These are phyloP conservation scores for Xestia sexstrigata DNA, from an alignment of 2,888 invertebrate species.

Conservation along the genomic window DNA sequence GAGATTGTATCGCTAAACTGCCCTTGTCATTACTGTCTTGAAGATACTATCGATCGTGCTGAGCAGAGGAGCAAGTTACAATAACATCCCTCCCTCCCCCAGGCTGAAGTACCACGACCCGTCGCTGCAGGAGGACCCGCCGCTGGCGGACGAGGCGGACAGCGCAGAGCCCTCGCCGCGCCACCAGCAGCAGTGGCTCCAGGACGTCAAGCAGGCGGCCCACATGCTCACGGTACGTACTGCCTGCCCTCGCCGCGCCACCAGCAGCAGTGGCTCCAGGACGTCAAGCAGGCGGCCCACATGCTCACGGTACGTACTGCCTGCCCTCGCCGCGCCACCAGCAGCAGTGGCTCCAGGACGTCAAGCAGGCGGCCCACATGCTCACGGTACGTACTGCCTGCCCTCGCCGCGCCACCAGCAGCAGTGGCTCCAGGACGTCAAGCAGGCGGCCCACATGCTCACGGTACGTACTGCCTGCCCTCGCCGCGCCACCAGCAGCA, in stretches of 20 bases:
- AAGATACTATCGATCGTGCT: background rate
- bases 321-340: constrained; percentile 78
- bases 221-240: constrained; percentile 66
- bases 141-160: constrained; percentile 75
- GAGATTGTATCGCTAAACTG: too few relatives aligned
- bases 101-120: constrained; percentile 93
- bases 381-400: constrained; percentile 16
- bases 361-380: constrained; percentile 3
- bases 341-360: too few relatives aligned
- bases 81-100: too few relatives aligned
- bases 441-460: constrained; percentile 68
- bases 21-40: too few relatives aligned
- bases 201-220: constrained; percentile 75
- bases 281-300: background rate
- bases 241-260: background rate
- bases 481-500: too few relatives aligned
- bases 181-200: constrained; percentile 80
- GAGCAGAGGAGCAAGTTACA: background rate
- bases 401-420: constrained; percentile 79
- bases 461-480: constrained; percentile 60
- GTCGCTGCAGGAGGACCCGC: constrained; percentile 79
- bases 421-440: too few relatives aligned
- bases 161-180: constrained; percentile 78
- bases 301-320: constrained; percentile 1
- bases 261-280: background rate